phyloP scores from a whole-genome alignment of 2,113 vertebrate species.

The Propithecus coquereli region DNA sequence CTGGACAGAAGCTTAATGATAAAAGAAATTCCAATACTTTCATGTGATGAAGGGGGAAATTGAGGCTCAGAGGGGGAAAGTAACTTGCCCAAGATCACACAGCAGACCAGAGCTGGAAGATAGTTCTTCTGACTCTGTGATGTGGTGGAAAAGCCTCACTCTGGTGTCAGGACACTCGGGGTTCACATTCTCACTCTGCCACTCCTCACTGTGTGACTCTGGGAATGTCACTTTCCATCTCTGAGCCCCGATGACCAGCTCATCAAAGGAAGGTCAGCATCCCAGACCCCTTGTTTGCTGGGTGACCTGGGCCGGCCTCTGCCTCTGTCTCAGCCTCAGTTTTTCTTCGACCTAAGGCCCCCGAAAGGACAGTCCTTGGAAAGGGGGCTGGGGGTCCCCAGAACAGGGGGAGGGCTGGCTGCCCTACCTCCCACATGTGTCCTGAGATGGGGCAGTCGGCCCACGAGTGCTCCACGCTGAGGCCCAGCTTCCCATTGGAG shows the following conservation, averaged over 20 bases:
- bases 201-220: background rate
- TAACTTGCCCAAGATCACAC: background rate
- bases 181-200: background rate
- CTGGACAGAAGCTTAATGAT: background rate
- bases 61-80: background rate
- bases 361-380: background rate
- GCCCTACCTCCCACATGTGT: conserved; percentile 91
- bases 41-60: background rate
- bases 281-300: background rate
- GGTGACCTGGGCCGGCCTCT: background rate
- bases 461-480: conserved; percentile 93
- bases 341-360: background rate
- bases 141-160: background rate
- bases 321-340: background rate
- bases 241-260: background rate
- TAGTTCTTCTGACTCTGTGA: background rate
- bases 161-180: background rate
- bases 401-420: rapidly evolving
- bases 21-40: background rate
- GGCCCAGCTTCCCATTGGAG: conserved; percentile 90
- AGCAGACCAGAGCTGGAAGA: background rate
- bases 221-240: background rate
- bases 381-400: background rate
- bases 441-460: conserved; percentile 89
- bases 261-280: background rate